phyloP scores from a whole-genome alignment of 2,113 vertebrate genomes.

The Spilogale gracilis region DNA sequence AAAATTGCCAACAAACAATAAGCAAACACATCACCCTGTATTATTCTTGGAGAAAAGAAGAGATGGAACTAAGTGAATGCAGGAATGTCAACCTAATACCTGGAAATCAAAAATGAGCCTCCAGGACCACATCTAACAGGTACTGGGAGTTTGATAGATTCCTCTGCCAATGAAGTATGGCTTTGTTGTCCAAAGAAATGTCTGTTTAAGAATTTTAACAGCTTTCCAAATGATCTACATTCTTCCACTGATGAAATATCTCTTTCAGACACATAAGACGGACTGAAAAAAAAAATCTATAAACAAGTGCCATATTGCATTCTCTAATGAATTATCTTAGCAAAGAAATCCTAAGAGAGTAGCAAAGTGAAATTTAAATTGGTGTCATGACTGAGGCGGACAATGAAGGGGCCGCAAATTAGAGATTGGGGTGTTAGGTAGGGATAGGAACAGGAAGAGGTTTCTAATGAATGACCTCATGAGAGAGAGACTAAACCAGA shows the following conservation, averaged over 20 bases:
- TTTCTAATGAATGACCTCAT: neutral
- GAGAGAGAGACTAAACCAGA: neutral
- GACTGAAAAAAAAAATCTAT: neutral
- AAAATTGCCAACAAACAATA: neutral
- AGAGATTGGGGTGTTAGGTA: neutral
- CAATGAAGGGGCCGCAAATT: neutral
- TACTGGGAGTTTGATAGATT: neutral
- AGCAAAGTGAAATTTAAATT: neutral
- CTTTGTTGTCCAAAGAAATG: neutral
- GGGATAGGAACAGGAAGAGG: neutral
- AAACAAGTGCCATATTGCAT: slow-evolving; percentile 16
- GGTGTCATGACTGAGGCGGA: neutral
- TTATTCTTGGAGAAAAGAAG: neutral
- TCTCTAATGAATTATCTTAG: neutral
- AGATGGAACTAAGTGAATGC: neutral
- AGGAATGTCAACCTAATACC: neutral
- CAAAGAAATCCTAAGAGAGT: neutral
- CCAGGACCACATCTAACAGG: neutral
- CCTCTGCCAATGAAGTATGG: neutral
- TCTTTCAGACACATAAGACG: neutral
- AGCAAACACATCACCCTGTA: neutral
- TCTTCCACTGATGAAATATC: neutral
- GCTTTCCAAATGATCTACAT: slow-evolving; percentile 4
- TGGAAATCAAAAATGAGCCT: neutral
- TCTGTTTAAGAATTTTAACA: neutral